These are phyloP conservation scores for Hydroisotoma schaefferi DNA, from an alignment of 2,888 invertebrate species.

Conservation along the genomic window DNA sequence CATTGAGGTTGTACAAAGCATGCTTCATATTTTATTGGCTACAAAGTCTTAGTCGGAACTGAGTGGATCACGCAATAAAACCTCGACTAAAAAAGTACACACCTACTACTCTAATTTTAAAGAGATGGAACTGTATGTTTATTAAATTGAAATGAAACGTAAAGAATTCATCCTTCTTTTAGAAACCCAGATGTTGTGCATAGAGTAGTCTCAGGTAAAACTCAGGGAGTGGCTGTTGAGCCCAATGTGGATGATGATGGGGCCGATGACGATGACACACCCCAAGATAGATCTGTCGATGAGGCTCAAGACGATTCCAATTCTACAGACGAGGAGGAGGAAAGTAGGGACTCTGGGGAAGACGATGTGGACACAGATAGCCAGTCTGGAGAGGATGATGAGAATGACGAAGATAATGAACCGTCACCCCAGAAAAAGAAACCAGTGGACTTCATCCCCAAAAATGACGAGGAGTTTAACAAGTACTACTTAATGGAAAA, in stretches of 20 bases:
- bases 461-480: slow-evolving; percentile 23
- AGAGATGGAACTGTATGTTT: too few relatives aligned
- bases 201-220: background rate
- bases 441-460: background rate
- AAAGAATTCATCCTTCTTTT: too few relatives aligned
- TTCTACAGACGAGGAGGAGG: slow-evolving; percentile 12
- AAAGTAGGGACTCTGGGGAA: background rate
- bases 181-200: slow-evolving; percentile 32
- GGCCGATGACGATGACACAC: slow-evolving; percentile 1
- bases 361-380: slow-evolving; percentile 18
- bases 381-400: slow-evolving; percentile 21
- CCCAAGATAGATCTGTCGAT: slow-evolving; percentile 1
- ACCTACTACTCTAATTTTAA: too few relatives aligned
- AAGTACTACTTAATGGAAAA: slow-evolving; percentile 23
- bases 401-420: slow-evolving; percentile 16
- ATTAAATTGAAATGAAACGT: too few relatives aligned
- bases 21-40: too few relatives aligned
- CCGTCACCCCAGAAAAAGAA: slow-evolving; percentile 11
- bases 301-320: background rate
- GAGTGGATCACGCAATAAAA: too few relatives aligned
- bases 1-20: too few relatives aligned
- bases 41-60: too few relatives aligned
- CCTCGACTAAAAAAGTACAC: too few relatives aligned
- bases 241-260: too few relatives aligned
- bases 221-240: background rate